These are phyloP conservation scores for Andrena chrysosceles DNA, from an alignment of 2,888 invertebrate species.

Conservation along the genomic window DNA sequence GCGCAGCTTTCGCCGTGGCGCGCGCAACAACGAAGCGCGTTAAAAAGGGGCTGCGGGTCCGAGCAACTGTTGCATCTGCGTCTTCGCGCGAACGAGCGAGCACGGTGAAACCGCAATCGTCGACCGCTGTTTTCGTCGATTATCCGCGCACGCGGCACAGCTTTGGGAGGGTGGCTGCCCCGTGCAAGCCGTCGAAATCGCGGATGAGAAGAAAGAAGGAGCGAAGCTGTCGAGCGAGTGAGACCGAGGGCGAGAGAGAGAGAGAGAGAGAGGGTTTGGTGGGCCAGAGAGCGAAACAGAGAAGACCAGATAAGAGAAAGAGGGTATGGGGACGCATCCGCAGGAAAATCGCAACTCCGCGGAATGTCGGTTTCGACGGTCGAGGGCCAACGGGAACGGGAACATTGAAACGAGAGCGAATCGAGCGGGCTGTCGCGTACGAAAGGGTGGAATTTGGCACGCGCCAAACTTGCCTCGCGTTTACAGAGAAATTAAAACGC, in stretches of 20 bases:
- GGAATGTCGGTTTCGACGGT: slow-evolving; percentile 65
- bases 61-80: slow-evolving; percentile 32
- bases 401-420: slow-evolving; percentile 16
- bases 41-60: neutral
- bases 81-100: slow-evolving; percentile 21
- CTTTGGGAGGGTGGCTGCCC: slow-evolving; percentile 9
- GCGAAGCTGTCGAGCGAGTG: neutral
- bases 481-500: slow-evolving; percentile 71
- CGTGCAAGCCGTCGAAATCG: slow-evolving; percentile 13
- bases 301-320: neutral
- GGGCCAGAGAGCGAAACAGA: neutral
- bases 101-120: slow-evolving; percentile 68
- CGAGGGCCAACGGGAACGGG: slow-evolving; percentile 32
- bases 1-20: too few relatives aligned
- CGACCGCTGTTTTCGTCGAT: slow-evolving; percentile 73
- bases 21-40: neutral
- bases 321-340: slow-evolving; percentile 40
- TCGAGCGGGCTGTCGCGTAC: slow-evolving; percentile 30
- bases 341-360: slow-evolving; percentile 69
- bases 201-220: slow-evolving; percentile 13
- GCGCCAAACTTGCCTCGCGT: slow-evolving; percentile 79
- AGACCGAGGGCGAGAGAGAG: slow-evolving; percentile 11
- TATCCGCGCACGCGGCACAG: slow-evolving; percentile 37
- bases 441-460: slow-evolving; percentile 72
- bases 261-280: neutral